Percentiles rank a stretch among this genome's conserved stretches.
Conservation (phyloP, 1,140 invertebrate genomes). For the Radopholus similis region DNA sequence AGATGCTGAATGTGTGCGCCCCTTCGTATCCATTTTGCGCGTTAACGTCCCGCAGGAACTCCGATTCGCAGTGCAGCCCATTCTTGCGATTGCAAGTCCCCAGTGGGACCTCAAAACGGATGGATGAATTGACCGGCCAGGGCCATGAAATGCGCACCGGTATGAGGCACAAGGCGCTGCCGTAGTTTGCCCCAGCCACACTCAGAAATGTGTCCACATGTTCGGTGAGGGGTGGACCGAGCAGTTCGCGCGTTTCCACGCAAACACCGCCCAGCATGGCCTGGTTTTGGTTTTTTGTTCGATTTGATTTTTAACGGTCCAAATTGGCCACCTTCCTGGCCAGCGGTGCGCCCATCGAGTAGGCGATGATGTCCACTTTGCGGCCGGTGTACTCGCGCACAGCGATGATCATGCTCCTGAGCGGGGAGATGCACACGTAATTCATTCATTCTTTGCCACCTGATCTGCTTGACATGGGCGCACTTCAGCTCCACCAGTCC, state of each 20-base stretch:
- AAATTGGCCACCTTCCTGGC: constrained; percentile 30
- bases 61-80: constrained; percentile 48
- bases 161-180: constrained; percentile 36
- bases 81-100: constrained; percentile 44
- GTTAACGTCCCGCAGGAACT: constrained; percentile 46
- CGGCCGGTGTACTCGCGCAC: constrained; percentile 40
- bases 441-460: constrained; percentile 2
- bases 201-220: constrained; percentile 47
- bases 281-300: neutral
- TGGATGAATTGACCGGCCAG: too few relatives aligned
- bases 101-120: constrained; percentile 31
- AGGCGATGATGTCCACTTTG: constrained; percentile 46
- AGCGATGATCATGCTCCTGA: constrained; percentile 46
- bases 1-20: constrained; percentile 44
- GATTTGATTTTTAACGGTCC: neutral
- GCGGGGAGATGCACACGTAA: constrained; percentile 16
- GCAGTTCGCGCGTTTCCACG: constrained; percentile 44
- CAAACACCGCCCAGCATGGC: constrained; percentile 42
- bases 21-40: constrained; percentile 33
- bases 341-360: constrained; percentile 43
- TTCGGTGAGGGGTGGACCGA: constrained; percentile 44
- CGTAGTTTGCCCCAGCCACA: constrained; percentile 46
- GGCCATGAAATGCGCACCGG: too few relatives aligned
- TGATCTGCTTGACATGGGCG: constrained; percentile 33
- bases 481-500: constrained; percentile 48